A percentile compares a stretch with the other conserved stretches of the same genome.
These are phyloP conservation scores for Anguilla anguilla DNA, from an alignment of 2,797 vertebrate species.

Conservation along the genomic window DNA sequence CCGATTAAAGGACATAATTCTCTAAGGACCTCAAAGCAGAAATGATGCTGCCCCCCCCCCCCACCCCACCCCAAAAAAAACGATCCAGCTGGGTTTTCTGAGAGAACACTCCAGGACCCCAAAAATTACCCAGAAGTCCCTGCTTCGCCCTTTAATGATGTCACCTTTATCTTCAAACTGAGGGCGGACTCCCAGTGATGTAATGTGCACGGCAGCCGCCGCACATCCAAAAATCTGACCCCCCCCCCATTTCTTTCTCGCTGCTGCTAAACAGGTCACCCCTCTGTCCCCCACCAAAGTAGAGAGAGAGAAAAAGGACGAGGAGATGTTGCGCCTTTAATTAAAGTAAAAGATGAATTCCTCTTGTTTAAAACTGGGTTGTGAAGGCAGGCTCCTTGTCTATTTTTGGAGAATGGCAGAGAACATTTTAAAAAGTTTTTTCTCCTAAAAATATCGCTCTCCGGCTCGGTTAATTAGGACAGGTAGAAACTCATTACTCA, in stretches of 20 bases:
- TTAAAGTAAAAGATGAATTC: slow-evolving; percentile 83
- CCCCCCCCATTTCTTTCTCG: not conserved
- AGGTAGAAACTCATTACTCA: slow-evolving; percentile 82
- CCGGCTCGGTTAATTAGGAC: slow-evolving; percentile 80
- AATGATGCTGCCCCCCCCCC: not conserved
- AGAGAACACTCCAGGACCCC: not conserved
- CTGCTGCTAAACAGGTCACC: slow-evolving; percentile 48
- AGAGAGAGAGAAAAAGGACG: slow-evolving; percentile 26
- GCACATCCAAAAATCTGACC: not conserved
- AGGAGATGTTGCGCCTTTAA: slow-evolving; percentile 72
- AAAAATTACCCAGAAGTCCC: not conserved
- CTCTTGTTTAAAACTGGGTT: slow-evolving; percentile 75
- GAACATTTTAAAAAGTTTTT: slow-evolving; percentile 61
- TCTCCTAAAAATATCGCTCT: slow-evolving; percentile 58
- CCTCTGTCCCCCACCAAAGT: slow-evolving; percentile 33
- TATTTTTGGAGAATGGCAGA: slow-evolving; percentile 71
- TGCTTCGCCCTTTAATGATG: not conserved
- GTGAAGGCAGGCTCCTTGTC: slow-evolving; percentile 63
- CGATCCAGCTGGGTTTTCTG: not conserved
- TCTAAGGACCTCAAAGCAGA: not conserved
- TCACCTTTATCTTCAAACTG: not conserved
- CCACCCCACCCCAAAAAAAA: not conserved
- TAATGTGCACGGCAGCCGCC: not conserved
- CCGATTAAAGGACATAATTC: not conserved
- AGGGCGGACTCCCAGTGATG: not conserved